Conservation (phyloP, 2,113 vertebrate species). For the Pampusana beccarii region DNA sequence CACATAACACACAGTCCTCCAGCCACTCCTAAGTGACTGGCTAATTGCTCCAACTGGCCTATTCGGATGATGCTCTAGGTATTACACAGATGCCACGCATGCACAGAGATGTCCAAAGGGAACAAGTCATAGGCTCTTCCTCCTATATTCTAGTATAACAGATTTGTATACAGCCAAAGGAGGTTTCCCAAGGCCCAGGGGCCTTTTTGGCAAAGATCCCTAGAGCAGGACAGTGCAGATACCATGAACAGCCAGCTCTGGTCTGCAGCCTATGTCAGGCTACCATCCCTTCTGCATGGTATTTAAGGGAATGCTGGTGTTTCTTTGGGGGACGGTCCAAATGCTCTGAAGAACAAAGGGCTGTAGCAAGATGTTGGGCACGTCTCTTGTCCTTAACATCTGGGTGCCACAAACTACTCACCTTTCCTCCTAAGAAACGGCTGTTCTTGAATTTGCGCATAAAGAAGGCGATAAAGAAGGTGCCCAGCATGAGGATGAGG, state of each 20-base stretch:
- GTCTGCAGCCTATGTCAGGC: not conserved
- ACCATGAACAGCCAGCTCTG: not conserved
- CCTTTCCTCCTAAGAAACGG: constrained; percentile 95
- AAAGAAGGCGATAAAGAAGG: constrained; percentile 97
- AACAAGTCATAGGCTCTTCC: not conserved
- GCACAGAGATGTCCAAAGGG: not conserved
- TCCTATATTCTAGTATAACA: not conserved
- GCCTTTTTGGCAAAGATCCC: not conserved
- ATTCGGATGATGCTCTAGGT: not conserved
- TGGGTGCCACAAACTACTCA: constrained; percentile 43
- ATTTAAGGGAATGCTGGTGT: not conserved
- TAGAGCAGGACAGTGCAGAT: not conserved
- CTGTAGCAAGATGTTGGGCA: not conserved
- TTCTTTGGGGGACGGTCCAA: not conserved
- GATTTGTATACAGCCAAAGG: not conserved
- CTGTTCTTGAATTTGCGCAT: constrained; percentile 97
- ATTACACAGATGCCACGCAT: not conserved
- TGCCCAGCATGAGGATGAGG: constrained; percentile 95
- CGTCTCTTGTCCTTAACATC: not conserved
- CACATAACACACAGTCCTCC: not conserved
- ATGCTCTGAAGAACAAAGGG: not conserved
- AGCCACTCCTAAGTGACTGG: not conserved
- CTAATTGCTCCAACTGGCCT: not conserved
- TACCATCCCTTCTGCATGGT: not conserved
- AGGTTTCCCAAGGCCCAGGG: not conserved